phyloP scores from a whole-genome alignment of 2,113 vertebrate species.

The Zosterops pallidus region DNA sequence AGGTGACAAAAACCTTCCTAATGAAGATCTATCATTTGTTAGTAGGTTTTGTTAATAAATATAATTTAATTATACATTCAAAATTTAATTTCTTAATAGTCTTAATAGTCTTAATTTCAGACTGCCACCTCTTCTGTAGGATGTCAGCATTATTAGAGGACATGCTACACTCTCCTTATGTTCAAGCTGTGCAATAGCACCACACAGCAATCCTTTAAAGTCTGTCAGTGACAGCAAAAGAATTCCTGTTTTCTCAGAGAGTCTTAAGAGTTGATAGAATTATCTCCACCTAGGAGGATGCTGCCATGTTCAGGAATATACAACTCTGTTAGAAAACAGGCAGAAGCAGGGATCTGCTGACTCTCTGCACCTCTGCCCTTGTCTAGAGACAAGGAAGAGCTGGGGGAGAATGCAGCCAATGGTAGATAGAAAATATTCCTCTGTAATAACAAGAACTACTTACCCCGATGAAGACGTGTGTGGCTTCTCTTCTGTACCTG shows the following conservation, averaged over 20 bases:
- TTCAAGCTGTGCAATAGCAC: neutral
- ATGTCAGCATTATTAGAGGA: neutral
- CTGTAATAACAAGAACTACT: neutral
- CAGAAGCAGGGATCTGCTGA: neutral
- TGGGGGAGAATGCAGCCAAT: neutral
- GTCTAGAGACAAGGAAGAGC: neutral
- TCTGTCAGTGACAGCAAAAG: neutral
- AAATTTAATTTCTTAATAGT: no score
- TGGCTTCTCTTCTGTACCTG: conserved; percentile 47
- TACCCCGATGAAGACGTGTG: conserved; percentile 14
- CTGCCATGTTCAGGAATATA: neutral
- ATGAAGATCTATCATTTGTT: neutral
- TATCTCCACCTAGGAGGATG: neutral
- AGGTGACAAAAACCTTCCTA: neutral
- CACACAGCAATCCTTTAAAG: neutral
- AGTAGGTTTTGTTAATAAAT: neutral
- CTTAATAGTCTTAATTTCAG: neutral
- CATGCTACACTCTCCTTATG: neutral
- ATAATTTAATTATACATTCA: neutral
- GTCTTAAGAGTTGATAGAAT: neutral
- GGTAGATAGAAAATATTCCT: neutral
- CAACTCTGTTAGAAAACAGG: fast-evolving
- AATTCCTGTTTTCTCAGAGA: neutral
- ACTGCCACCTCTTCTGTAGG: neutral
- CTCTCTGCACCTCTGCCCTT: neutral